Evolutionary conservation across 2,888 invertebrate species (phyloP).

Genomic region (Nesidiocoris tenuis): DNA sequence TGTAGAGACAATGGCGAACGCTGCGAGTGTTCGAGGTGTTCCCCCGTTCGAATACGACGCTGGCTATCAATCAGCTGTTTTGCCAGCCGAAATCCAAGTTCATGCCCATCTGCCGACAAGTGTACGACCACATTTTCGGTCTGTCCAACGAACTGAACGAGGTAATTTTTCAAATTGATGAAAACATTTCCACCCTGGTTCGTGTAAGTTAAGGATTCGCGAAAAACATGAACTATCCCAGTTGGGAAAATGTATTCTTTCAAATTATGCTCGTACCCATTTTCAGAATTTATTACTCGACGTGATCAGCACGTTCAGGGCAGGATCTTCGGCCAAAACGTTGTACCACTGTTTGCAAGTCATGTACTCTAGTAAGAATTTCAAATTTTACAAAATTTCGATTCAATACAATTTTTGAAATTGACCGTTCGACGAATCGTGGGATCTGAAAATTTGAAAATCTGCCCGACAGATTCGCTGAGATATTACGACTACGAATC

Average conservation of each 20-base stretch:
- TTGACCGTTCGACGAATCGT: too few species aligned
- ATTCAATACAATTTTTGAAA: background rate
- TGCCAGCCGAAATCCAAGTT: constrained; percentile 46
- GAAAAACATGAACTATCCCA: too few species aligned
- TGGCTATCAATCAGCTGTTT: constrained; percentile 46
- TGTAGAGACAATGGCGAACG: constrained; percentile 47
- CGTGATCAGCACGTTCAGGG: constrained; percentile 47
- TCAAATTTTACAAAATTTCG: background rate
- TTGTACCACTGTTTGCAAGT: constrained; percentile 55
- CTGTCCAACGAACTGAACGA: constrained; percentile 45
- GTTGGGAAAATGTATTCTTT: too few species aligned
- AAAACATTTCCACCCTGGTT: too few species aligned
- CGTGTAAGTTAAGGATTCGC: too few species aligned
- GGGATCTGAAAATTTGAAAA: background rate
- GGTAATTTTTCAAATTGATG: too few species aligned
- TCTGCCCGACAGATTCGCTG: constrained; percentile 50
- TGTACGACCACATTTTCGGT: constrained; percentile 48
- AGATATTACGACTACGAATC: constrained; percentile 60
- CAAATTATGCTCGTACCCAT: too few species aligned
- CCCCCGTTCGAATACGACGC: constrained; percentile 45
- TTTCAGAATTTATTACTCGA: constrained; percentile 45
- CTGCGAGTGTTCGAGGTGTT: constrained; percentile 47
- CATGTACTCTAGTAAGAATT: constrained; percentile 53
- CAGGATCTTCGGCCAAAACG: constrained; percentile 56
- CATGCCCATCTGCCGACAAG: constrained; percentile 45